phyloP scores from a whole-genome alignment of 53 echinoderm and acorn worm species.

The Astropecten irregularis region DNA sequence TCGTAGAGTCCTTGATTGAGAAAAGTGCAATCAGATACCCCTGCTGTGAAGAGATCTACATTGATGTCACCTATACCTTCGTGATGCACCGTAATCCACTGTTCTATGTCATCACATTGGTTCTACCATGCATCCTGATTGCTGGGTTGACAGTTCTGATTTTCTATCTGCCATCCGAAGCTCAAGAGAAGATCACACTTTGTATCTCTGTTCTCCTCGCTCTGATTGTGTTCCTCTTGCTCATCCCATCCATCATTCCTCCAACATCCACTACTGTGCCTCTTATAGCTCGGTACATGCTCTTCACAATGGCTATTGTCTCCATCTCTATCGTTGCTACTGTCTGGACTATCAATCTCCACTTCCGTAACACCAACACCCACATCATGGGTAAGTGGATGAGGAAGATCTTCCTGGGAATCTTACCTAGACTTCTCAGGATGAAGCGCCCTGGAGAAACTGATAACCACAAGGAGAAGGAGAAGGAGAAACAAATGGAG shows the following conservation, averaged over 20 bases:
- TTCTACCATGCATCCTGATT: constrained; percentile 88
- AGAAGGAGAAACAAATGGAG: constrained; percentile 68
- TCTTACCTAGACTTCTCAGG: constrained; percentile 62
- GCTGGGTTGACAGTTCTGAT: constrained; percentile 72
- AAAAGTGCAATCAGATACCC: constrained; percentile 71
- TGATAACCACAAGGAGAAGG: constrained; percentile 61
- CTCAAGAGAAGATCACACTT: constrained; percentile 88
- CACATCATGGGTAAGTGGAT: constrained; percentile 81
- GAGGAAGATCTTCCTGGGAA: constrained; percentile 61
- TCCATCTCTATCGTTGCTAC: constrained; percentile 83
- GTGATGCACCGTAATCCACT: constrained; percentile 78
- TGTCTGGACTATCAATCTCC: constrained; percentile 85
- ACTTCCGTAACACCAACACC: constrained; percentile 80
- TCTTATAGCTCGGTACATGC: constrained; percentile 41
- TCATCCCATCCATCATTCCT: constrained; percentile 80
- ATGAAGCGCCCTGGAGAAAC: constrained; percentile 78
- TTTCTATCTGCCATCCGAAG: constrained; percentile 86
- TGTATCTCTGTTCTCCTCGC: constrained; percentile 86
- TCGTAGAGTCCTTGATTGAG: constrained; percentile 69
- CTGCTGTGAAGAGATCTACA: constrained; percentile 76
- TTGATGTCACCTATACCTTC: constrained; percentile 74
- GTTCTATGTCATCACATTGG: constrained; percentile 85
- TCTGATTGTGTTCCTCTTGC: constrained; percentile 82
- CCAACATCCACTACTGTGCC: constrained; percentile 59
- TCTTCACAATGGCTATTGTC: constrained; percentile 86